These are phyloP conservation scores for Condylura cristata DNA, from an alignment of 2,113 vertebrate species.

Conservation along the genomic window DNA sequence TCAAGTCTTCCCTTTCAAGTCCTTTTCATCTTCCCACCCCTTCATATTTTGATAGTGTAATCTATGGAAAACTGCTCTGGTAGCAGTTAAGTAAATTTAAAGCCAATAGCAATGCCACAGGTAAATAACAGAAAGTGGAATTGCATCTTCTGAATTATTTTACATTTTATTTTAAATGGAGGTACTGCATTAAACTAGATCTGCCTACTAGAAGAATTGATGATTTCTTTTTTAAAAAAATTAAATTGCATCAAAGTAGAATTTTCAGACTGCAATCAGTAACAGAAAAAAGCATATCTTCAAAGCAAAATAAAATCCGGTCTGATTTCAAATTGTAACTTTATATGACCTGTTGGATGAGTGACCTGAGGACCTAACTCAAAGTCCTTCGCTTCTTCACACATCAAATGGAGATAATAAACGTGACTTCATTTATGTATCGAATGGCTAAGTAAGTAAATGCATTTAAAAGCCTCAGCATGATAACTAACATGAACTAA, in stretches of 20 bases:
- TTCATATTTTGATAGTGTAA: no score
- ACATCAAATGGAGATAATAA: not conserved
- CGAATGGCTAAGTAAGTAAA: not conserved
- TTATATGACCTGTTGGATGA: not conserved
- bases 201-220: not conserved
- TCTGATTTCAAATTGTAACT: not conserved
- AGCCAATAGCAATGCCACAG: not conserved
- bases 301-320: not conserved
- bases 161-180: not conserved
- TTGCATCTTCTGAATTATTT: not conserved
- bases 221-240: not conserved
- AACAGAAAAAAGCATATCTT: not conserved
- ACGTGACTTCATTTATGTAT: not conserved
- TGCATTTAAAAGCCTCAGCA: not conserved
- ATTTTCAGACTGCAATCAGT: not conserved
- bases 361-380: not conserved
- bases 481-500: not conserved
- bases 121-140: not conserved
- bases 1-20: no score
- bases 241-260: not conserved
- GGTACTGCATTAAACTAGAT: not conserved
- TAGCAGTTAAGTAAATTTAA: not conserved
- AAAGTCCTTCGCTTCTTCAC: not conserved
- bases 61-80: not conserved
- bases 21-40: no score